Base-by-base conservation (phyloP, 2,888 invertebrate genomes). In the Flexamia atlantica region DNA sequence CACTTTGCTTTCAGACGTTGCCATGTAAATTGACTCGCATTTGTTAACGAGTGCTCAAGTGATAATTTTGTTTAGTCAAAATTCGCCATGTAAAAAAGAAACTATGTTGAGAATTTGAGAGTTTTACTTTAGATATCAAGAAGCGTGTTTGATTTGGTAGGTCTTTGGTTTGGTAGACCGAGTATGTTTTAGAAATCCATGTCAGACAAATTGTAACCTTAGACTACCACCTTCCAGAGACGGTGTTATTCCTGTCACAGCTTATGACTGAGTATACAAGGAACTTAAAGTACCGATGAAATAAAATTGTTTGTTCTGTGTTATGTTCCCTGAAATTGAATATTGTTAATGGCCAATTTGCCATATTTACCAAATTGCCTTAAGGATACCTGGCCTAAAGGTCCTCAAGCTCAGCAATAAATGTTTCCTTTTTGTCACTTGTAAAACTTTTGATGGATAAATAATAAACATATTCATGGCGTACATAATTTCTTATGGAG, bases 1-100 rank as follows among this genome's bases (percentile, higher is more conserved):
- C 23, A 3, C 12, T n/a, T n/a, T 57, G 3, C 64, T 25, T 64
- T 28, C 17, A 30, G 64, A 30, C 64, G 64, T 64, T 64, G 64
- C 64, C 64, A 64, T 64, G 64, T 64, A 30, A 64, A 53, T 64
- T 30, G 23, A 30, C 64, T 64, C 28, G 64, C 30, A 14, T 28
- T 64, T 64, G 28, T 30, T 64, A 64, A 30, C 64, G 28, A 64
- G 64, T 64, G 64, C 64, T 64, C 64, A 64, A 64, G 64, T 64
- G 64, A 64, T 50, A 50, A 50, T 25, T 64, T 64, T 64, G 12
- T 64, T 64, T 64, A 64, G 64, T 64, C 28, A 20, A 64, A 64
- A 64, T 64, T 64, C 28, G 64, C 64, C 64, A 64, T 64, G 64
- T 64, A 64, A 28, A 28, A 64, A 20, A n/a, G 53, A 4, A 64